These are phyloP conservation scores for Athrips mouffetella DNA, from an alignment of 2,888 invertebrate genomes.

Conservation along the genomic window DNA sequence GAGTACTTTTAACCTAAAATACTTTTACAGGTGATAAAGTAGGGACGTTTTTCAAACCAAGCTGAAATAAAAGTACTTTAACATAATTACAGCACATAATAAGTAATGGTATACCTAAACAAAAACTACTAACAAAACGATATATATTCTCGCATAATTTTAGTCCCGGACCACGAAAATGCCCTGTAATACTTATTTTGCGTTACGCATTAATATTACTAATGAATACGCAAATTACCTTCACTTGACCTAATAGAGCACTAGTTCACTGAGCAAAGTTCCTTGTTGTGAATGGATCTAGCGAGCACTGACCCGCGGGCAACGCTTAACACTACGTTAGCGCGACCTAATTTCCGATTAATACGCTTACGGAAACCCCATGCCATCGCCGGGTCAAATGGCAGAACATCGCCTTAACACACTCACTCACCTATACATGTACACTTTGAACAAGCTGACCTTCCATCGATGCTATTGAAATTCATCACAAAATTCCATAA, in stretches of 20 bases:
- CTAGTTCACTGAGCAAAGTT: neutral
- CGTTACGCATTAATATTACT: neutral
- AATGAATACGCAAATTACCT: neutral
- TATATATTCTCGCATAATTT: no score
- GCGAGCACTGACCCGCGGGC: constrained; percentile 65
- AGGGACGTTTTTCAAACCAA: no score
- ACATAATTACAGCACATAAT: no score
- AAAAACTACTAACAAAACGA: no score
- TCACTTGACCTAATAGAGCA: neutral
- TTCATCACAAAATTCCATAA: no score
- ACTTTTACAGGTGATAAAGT: no score
- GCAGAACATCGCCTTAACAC: constrained; percentile 40
- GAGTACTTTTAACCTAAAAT: no score
- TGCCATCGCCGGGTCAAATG: constrained; percentile 72
- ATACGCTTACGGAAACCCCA: constrained; percentile 78
- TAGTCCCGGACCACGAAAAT: no score
- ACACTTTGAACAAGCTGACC: no score
- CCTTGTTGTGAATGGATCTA: constrained; percentile 5
- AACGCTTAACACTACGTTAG: constrained; percentile 66
- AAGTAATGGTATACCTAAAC: no score
- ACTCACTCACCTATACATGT: constrained; percentile 29
- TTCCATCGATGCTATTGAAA: no score
- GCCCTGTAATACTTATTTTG: neutral
- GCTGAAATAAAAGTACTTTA: no score
- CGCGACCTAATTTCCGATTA: constrained; percentile 77